A percentile compares a stretch with the other conserved stretches of the same genome.
Conservation (phyloP, 2,113 vertebrate genomes). For the Bos indicus region DNA sequence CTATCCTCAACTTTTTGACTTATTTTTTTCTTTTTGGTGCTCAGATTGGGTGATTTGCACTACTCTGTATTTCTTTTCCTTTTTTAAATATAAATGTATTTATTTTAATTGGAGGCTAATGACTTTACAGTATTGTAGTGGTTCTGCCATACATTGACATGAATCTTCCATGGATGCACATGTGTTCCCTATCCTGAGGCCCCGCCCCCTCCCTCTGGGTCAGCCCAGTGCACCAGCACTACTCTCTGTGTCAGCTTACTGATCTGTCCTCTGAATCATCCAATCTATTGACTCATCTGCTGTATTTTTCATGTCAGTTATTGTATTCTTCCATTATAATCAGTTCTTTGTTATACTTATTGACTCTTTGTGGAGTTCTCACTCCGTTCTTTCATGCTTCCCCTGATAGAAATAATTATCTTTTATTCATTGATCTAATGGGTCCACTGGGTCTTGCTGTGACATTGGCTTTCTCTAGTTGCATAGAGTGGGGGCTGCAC, state of each 20-base stretch:
- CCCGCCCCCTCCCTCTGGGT: no score
- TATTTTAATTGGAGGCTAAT: no score
- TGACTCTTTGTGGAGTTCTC: neutral
- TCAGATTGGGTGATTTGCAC: neutral
- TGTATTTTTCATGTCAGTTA: neutral
- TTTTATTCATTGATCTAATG: no score
- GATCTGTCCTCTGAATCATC: neutral
- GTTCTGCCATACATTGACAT: no score
- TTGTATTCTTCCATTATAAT: neutral
- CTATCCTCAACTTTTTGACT: neutral
- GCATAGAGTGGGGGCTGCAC: neutral
- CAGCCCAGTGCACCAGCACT: no score
- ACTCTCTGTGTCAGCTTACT: neutral
- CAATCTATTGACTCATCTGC: neutral
- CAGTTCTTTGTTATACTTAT: neutral
- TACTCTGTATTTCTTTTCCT: neutral
- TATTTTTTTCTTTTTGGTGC: neutral
- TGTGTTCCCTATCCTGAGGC: no score
- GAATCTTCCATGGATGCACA: rapidly evolving
- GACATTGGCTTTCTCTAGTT: no score
- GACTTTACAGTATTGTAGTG: no score
- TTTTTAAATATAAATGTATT: no score
- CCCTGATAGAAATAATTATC: no score
- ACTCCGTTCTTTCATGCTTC: neutral
- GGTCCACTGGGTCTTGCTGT: no score